Conservation (phyloP, 2,888 invertebrate genomes). For the Urechis unicinctus region DNA sequence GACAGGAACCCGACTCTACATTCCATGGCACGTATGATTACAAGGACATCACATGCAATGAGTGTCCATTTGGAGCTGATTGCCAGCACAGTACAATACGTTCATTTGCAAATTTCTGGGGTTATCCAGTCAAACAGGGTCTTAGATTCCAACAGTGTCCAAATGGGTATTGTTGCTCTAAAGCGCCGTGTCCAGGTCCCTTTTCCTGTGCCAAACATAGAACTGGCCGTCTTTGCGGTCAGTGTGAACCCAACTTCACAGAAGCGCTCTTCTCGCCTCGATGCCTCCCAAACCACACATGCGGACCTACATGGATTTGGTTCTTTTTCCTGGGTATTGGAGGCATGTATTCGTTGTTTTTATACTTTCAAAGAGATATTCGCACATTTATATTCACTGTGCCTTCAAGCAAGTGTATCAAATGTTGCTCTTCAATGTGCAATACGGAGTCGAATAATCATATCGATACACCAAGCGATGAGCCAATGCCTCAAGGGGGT, state of each 20-base stretch:
- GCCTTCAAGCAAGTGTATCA: too few relatives aligned
- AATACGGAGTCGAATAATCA: too few relatives aligned
- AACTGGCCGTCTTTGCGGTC: slow-evolving; percentile 15
- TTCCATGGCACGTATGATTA: slow-evolving; percentile 16
- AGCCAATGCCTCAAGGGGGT: too few relatives aligned
- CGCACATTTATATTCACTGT: slow-evolving; percentile 19
- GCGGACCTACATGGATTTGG: slow-evolving; percentile 20
- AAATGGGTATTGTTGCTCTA: slow-evolving; percentile 20
- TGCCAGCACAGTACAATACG: slow-evolving; percentile 18
- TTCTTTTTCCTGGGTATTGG: slow-evolving; percentile 12
- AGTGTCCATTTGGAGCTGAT: slow-evolving; percentile 24
- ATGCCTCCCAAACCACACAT: slow-evolving; percentile 17
- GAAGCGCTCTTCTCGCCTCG: slow-evolving; percentile 22
- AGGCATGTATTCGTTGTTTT: slow-evolving; percentile 17
- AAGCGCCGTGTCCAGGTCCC: slow-evolving; percentile 11
- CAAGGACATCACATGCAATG: slow-evolving; percentile 17
- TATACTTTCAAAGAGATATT: too few relatives aligned
- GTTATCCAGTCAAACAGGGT: too few relatives aligned
- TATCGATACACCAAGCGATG: too few relatives aligned
- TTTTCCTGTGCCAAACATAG: slow-evolving; percentile 18
- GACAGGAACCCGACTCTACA: slow-evolving; percentile 10
- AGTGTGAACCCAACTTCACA: slow-evolving; percentile 15
- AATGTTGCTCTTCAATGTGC: too few relatives aligned
- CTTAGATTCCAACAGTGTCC: slow-evolving; percentile 19
- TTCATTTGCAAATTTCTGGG: too few relatives aligned